These are phyloP conservation scores for Disparrhopalites patrizii DNA, from an alignment of 2,888 invertebrate species.

Conservation along the genomic window DNA sequence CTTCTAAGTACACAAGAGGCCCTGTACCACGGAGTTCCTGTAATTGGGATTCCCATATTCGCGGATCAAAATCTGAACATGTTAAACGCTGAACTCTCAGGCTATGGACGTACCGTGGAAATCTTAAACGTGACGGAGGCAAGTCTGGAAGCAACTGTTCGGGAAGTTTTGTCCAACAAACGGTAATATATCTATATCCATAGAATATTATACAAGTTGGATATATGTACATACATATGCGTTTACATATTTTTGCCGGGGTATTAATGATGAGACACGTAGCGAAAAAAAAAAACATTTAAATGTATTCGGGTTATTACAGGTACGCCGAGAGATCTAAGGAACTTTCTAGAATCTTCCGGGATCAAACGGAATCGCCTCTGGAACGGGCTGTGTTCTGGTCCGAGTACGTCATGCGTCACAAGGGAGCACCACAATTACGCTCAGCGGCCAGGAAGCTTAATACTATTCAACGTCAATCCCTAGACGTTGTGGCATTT, in stretches of 20 bases:
- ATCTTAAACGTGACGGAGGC: constrained; percentile 57
- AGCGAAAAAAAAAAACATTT: too few relatives aligned
- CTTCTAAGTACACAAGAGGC: constrained; percentile 67
- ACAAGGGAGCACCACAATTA: constrained; percentile 42
- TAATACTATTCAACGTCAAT: constrained; percentile 48
- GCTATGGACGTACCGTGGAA: constrained; percentile 57
- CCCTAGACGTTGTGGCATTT: constrained; percentile 46
- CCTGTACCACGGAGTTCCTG: constrained; percentile 62
- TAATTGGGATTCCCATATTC: constrained; percentile 59
- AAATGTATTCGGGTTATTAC: neutral
- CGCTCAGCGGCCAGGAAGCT: constrained; percentile 47
- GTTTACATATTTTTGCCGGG: neutral
- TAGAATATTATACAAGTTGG: neutral
- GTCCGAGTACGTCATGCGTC: constrained; percentile 52
- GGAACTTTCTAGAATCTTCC: constrained; percentile 54
- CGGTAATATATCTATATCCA: too few relatives aligned
- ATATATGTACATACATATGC: neutral
- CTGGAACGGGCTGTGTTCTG: constrained; percentile 26
- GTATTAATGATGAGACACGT: too few relatives aligned
- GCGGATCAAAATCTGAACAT: constrained; percentile 60
- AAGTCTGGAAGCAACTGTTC: constrained; percentile 46
- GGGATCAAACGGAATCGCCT: constrained; percentile 49
- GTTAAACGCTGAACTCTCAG: constrained; percentile 57
- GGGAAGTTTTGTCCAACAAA: neutral
- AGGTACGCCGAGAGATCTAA: constrained; percentile 33